phyloP scores from a whole-genome alignment of 2,113 vertebrate species.

The Pterophyllum scalare region DNA sequence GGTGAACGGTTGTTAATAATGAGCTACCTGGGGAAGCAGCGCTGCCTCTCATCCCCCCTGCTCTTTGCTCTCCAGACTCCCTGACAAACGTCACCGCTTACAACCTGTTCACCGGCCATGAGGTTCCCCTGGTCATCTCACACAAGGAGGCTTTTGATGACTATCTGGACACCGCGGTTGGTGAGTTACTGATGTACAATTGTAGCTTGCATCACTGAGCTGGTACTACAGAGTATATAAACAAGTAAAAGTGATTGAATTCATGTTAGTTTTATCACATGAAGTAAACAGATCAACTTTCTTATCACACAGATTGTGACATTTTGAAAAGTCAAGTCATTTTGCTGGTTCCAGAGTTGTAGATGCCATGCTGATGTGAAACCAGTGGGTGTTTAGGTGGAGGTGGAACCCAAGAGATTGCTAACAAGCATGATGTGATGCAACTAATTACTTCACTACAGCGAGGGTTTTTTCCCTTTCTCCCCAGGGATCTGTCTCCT shows the following conservation, averaged over 20 bases:
- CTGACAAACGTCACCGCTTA: slow-evolving; percentile 87
- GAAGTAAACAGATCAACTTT: not conserved
- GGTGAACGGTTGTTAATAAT: slow-evolving; percentile 64
- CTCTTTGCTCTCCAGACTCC: slow-evolving; percentile 82
- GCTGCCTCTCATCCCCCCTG: slow-evolving; percentile 43
- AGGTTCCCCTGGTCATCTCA: slow-evolving; percentile 90
- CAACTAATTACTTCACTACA: not conserved
- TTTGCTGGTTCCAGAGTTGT: not conserved
- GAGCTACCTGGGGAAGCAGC: slow-evolving; percentile 36
- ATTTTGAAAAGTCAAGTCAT: not conserved
- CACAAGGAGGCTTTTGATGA: slow-evolving; percentile 82
- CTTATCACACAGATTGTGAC: not conserved
- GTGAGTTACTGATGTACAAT: slow-evolving; percentile 74
- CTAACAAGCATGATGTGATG: not conserved
- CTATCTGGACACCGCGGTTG: slow-evolving; percentile 88
- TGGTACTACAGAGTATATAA: not conserved
- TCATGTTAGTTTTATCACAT: too few species aligned
- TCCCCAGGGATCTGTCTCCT: slow-evolving; percentile 16
- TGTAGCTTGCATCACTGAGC: too few species aligned
- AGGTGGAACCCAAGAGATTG: slow-evolving; percentile 24
- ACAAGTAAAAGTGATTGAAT: not conserved
- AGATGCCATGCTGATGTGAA: not conserved
- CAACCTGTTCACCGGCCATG: slow-evolving; percentile 88
- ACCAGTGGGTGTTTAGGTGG: slow-evolving; percentile 41
- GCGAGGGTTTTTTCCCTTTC: slow-evolving; percentile 4